Conservation (phyloP, 2,113 vertebrate species). For the Rana temporaria region DNA sequence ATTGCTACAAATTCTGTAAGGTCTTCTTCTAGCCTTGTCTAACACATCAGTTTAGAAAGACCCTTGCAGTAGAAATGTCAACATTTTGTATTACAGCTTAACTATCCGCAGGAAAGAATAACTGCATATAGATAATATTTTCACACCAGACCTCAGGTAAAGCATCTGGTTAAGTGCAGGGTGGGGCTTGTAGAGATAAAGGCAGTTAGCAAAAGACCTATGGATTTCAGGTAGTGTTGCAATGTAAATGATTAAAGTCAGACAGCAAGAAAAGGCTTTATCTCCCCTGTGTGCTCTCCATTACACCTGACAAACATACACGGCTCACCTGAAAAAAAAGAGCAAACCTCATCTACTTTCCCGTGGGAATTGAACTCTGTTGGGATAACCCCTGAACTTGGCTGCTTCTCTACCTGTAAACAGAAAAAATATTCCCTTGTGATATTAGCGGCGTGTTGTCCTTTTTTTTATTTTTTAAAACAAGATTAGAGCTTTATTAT, state of each 20-base stretch:
- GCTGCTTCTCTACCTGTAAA: slow-evolving; percentile 84
- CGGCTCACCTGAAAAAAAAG: slow-evolving; percentile 71
- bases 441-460: slow-evolving; percentile 74
- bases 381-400: slow-evolving; percentile 85
- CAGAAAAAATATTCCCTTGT: slow-evolving; percentile 73
- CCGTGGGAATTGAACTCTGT: slow-evolving; percentile 86
- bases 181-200: slow-evolving; percentile 45
- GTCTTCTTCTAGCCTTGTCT: not conserved
- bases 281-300: slow-evolving; percentile 63
- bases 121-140: slow-evolving; percentile 30
- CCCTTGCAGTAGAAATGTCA: not conserved
- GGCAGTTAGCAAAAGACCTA: slow-evolving; percentile 30
- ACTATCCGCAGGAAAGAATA: not conserved
- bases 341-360: slow-evolving; percentile 80
- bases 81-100: slow-evolving; percentile 5
- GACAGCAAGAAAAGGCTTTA: slow-evolving; percentile 62
- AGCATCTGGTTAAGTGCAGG: slow-evolving; percentile 32
- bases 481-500: slow-evolving; percentile 68
- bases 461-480: slow-evolving; percentile 74
- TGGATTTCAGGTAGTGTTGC: slow-evolving; percentile 36
- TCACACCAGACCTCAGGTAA: slow-evolving; percentile 19
- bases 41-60: not conserved
- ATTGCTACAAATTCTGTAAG: too few species aligned
- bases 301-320: slow-evolving; percentile 63
- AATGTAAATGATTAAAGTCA: not conserved